Evolutionary conservation across 2,113 vertebrate genomes (phyloP).

Genomic region (Sapajus apella): DNA sequence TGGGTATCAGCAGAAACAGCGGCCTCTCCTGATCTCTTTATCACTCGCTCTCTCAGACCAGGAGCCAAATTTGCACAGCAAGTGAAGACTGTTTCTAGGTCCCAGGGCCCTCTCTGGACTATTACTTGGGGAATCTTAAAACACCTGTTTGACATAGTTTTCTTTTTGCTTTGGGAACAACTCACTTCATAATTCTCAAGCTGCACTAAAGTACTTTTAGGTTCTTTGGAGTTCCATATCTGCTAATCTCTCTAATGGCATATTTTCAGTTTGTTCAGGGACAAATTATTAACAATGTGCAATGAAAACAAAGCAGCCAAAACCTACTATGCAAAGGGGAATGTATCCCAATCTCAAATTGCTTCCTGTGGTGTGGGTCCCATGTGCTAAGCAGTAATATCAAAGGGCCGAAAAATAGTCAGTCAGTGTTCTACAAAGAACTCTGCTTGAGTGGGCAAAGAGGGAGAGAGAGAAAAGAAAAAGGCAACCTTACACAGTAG

Average conservation of each 20-base stretch:
- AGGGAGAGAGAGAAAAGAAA: neutral
- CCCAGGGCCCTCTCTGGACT: neutral
- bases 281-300: constrained; percentile 8
- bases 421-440: neutral
- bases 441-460: neutral
- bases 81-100: neutral
- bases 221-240: constrained; percentile 16
- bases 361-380: neutral
- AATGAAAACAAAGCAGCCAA: constrained; percentile 47
- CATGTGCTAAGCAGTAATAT: neutral
- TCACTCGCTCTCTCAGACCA: neutral
- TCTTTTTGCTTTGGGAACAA: constrained; percentile 11
- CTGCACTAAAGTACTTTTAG: neutral
- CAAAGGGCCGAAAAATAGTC: neutral
- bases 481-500: neutral
- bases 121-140: constrained; percentile 23
- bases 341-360: neutral
- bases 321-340: neutral
- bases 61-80: neutral
- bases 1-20: neutral
- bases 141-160: constrained; percentile 30
- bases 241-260: constrained; percentile 21
- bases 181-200: neutral
- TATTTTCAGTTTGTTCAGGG: constrained; percentile 57
- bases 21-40: constrained; percentile 2